phyloP scores from a whole-genome alignment of 2,797 vertebrate genomes.

The Eulemur mongoz region DNA sequence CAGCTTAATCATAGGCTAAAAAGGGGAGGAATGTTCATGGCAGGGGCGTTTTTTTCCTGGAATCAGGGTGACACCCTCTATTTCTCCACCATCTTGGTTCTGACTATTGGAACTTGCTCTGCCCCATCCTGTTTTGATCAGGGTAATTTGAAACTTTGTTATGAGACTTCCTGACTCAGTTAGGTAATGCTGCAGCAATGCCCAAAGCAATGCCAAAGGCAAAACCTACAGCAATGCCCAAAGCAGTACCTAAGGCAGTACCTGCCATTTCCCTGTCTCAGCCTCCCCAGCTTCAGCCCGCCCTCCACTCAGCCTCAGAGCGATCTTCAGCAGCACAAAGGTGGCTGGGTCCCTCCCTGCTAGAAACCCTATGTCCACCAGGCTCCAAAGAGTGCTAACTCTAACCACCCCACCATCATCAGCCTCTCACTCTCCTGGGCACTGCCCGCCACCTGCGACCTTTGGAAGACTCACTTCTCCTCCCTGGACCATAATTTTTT shows the following conservation, averaged over 20 bases:
- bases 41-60: background rate
- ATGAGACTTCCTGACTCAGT: background rate
- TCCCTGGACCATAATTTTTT: background rate
- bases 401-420: fast-evolving
- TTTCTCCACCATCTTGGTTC: background rate
- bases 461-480: background rate
- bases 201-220: no score
- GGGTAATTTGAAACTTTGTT: background rate
- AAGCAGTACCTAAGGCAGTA: background rate
- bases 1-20: background rate
- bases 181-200: background rate
- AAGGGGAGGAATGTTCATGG: background rate
- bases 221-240: no score
- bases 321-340: fast-evolving
- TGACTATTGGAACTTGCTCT: background rate
- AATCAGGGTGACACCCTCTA: background rate
- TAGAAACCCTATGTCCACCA: background rate
- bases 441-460: fast-evolving
- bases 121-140: background rate
- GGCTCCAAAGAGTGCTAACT: background rate
- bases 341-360: background rate
- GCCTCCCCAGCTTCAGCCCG: background rate
- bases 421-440: background rate
- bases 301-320: background rate
- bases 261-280: background rate